phyloP scores from a whole-genome alignment of 2,888 invertebrate genomes.

The Dasysyrphus albostriatus region DNA sequence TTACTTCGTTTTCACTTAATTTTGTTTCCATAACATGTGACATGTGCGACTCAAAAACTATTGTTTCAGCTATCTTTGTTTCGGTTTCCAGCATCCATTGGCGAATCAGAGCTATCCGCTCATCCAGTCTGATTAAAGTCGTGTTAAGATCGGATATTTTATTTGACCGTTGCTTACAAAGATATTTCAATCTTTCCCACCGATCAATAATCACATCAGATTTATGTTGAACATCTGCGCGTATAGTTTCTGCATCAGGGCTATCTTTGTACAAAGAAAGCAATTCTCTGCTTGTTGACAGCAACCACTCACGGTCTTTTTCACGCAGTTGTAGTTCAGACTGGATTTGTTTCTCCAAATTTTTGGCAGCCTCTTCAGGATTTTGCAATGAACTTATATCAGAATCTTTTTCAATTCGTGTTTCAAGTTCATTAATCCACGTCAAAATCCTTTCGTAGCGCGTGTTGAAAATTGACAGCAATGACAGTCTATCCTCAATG shows the following conservation, averaged over 20 bases:
- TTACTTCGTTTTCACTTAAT: constrained; percentile 88
- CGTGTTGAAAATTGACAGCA: constrained; percentile 89
- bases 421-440: constrained; percentile 90
- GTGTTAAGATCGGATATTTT: constrained; percentile 90
- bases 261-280: constrained; percentile 87
- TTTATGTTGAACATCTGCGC: constrained; percentile 85
- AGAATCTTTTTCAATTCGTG: constrained; percentile 86
- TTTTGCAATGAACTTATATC: constrained; percentile 86
- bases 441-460: constrained; percentile 87
- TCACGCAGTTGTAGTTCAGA: constrained; percentile 91
- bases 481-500: constrained; percentile 89
- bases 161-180: constrained; percentile 88
- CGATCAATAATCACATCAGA: constrained; percentile 87
- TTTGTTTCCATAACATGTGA: constrained; percentile 88
- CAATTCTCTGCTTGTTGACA: constrained; percentile 88
- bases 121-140: constrained; percentile 89
- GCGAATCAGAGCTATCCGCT: constrained; percentile 89
- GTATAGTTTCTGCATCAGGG: constrained; percentile 86
- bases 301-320: constrained; percentile 91
- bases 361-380: constrained; percentile 89
- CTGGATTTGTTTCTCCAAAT: constrained; percentile 90
- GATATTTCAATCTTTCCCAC: constrained; percentile 88
- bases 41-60: constrained; percentile 88
- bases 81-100: constrained; percentile 90
- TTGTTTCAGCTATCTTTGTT: constrained; percentile 87